Evolutionary conservation across 1,140 invertebrate genomes (phyloP).

Genomic region (Cataglyphis hispanica): DNA sequence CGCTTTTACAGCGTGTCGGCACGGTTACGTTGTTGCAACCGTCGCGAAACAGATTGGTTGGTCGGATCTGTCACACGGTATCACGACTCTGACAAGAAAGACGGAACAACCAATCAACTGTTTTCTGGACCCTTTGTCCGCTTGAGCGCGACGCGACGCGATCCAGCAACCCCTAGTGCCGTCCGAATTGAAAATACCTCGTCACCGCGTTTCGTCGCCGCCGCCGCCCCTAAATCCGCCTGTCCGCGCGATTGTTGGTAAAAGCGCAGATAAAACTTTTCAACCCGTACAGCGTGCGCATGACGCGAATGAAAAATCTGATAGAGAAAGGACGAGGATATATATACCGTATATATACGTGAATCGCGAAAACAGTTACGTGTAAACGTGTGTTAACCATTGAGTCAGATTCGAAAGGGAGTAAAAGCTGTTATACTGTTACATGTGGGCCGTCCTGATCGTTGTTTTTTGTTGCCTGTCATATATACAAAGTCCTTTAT

Average conservation of each 20-base stretch:
- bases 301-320: slow-evolving; percentile 63
- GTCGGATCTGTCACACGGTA: slow-evolving; percentile 75
- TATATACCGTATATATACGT: too few species aligned
- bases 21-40: slow-evolving; percentile 50
- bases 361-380: background rate
- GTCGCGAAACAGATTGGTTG: slow-evolving; percentile 76
- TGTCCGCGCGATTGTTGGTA: slow-evolving; percentile 56
- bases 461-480: slow-evolving; percentile 52
- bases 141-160: slow-evolving; percentile 48
- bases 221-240: slow-evolving; percentile 52
- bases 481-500: slow-evolving; percentile 32
- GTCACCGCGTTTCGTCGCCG: slow-evolving; percentile 57
- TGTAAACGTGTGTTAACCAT: slow-evolving; percentile 46
- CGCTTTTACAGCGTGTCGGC: slow-evolving; percentile 60
- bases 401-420: slow-evolving; percentile 45
- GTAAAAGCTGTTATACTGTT: slow-evolving; percentile 49
- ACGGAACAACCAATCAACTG: slow-evolving; percentile 77
- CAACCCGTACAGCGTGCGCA: slow-evolving; percentile 43
- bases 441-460: slow-evolving; percentile 31
- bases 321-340: slow-evolving; percentile 39
- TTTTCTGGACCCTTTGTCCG: slow-evolving; percentile 73
- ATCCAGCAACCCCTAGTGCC: slow-evolving; percentile 35
- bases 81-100: slow-evolving; percentile 74
- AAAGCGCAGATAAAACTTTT: slow-evolving; percentile 62
- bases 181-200: slow-evolving; percentile 76